Evolutionary conservation across 2,797 vertebrate genomes (phyloP).

Genomic region (Catamblyrhynchus diadema): DNA sequence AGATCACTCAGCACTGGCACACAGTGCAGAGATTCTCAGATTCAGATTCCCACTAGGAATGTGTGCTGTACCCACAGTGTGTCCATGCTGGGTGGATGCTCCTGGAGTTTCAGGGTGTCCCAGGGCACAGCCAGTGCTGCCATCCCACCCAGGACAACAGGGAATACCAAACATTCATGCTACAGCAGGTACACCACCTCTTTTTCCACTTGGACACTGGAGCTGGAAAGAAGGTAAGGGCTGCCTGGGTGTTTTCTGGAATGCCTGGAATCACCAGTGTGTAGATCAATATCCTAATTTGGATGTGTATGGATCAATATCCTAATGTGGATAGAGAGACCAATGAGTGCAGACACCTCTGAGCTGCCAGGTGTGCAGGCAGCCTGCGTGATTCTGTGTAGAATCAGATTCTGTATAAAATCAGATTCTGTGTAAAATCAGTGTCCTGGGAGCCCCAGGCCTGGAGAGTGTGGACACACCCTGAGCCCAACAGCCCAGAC

Average conservation of each 20-base stretch:
- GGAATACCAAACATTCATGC: background rate
- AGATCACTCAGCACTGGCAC: rapidly evolving
- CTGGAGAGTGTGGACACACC: rapidly evolving
- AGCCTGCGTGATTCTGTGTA: background rate
- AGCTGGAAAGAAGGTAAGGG: background rate
- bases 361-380: background rate
- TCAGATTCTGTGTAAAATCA: no score
- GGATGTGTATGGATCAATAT: background rate
- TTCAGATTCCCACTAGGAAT: no score
- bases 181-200: background rate
- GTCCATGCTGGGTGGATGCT: rapidly evolving
- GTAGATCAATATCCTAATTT: background rate
- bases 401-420: no score
- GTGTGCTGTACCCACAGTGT: rapidly evolving
- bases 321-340: rapidly evolving
- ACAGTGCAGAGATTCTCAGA: rapidly evolving
- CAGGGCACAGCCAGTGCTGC: background rate
- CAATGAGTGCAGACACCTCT: background rate
- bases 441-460: background rate
- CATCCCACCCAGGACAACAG: background rate
- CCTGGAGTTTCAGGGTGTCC: background rate
- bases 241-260: background rate
- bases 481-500: background rate
- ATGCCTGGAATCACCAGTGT: background rate
- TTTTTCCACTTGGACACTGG: background rate